These are phyloP conservation scores for Drosophila grimshawi DNA, from an alignment of 1,140 invertebrate genomes.

Conservation along the genomic window DNA sequence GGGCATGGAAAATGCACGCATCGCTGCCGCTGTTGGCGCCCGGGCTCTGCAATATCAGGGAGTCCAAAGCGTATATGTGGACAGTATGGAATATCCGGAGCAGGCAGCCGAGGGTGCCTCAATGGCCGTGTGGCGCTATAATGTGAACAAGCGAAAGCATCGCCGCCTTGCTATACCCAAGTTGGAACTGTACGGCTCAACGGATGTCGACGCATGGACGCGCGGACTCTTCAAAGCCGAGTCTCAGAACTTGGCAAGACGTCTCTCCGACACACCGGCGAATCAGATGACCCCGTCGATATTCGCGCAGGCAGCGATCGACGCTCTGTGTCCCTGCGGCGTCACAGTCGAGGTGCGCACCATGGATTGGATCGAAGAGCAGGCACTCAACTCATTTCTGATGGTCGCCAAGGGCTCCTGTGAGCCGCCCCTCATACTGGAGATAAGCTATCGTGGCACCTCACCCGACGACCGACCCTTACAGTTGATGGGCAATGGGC, in stretches of 20 bases:
- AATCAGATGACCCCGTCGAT: slow-evolving; percentile 94
- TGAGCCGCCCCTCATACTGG: slow-evolving; percentile 86
- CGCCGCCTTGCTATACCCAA: slow-evolving; percentile 85
- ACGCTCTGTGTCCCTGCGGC: slow-evolving; percentile 85
- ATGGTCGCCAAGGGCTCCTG: slow-evolving; percentile 91
- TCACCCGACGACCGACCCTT: slow-evolving; percentile 63
- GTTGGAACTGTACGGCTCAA: slow-evolving; percentile 84
- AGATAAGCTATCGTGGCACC: slow-evolving; percentile 66
- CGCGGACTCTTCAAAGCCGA: slow-evolving; percentile 90
- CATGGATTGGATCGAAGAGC: slow-evolving; percentile 81
- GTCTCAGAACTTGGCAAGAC: slow-evolving; percentile 93
- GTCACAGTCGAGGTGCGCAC: slow-evolving; percentile 89
- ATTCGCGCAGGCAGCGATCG: slow-evolving; percentile 88
- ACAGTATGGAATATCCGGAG: slow-evolving; percentile 90
- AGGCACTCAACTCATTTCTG: slow-evolving; percentile 87
- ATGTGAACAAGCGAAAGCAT: slow-evolving; percentile 87
- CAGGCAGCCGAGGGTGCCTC: slow-evolving; percentile 90
- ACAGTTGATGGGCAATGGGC: slow-evolving; percentile 64
- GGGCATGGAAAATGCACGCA: slow-evolving; percentile 84
- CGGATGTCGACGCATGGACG: slow-evolving; percentile 88
- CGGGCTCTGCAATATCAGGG: slow-evolving; percentile 86
- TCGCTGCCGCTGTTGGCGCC: slow-evolving; percentile 86
- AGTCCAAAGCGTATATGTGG: slow-evolving; percentile 87
- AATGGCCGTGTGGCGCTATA: slow-evolving; percentile 88
- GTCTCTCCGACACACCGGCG: slow-evolving; percentile 92